A percentile compares a stretch with the other conserved stretches of the same genome.
Evolutionary conservation across 1,140 invertebrate species (phyloP).

Genomic region (Zaprionus africanus): DNA sequence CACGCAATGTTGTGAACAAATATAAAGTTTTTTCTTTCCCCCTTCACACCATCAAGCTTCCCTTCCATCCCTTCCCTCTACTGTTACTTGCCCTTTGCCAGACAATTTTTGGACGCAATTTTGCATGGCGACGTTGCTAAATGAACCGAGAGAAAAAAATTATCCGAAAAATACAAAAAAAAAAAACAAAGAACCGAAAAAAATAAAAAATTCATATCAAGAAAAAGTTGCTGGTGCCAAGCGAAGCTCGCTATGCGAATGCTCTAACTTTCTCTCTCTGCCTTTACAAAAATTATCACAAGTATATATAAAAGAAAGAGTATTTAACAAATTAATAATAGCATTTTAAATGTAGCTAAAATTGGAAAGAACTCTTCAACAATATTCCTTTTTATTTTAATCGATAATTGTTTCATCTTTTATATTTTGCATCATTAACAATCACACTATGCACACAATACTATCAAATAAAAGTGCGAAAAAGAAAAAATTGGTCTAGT

Average conservation of each 20-base stretch:
- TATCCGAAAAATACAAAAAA: constrained; percentile 52
- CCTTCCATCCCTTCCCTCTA: neutral
- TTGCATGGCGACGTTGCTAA: constrained; percentile 75
- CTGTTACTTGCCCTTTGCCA: constrained; percentile 29
- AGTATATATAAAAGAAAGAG: neutral
- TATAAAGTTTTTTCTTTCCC: constrained; percentile 59
- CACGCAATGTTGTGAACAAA: constrained; percentile 71
- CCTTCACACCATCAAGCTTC: constrained; percentile 16
- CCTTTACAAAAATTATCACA: neutral
- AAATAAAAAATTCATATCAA: constrained; percentile 58
- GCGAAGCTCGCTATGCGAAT: neutral
- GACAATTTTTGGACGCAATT: constrained; percentile 62
- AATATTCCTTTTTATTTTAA: too few species aligned
- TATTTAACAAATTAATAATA: too few species aligned
- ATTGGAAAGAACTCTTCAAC: too few species aligned
- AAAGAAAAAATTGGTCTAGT: too few species aligned
- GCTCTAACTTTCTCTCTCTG: neutral
- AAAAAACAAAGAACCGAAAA: constrained; percentile 41
- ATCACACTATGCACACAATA: too few species aligned
- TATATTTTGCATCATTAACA: too few species aligned
- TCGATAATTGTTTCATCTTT: too few species aligned
- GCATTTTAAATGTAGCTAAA: too few species aligned
- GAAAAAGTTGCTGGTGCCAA: constrained; percentile 8
- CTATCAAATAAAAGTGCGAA: too few species aligned
- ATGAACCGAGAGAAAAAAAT: constrained; percentile 68